Conservation (phyloP, 2,113 vertebrate species). For the Hymenochirus boettgeri region DNA sequence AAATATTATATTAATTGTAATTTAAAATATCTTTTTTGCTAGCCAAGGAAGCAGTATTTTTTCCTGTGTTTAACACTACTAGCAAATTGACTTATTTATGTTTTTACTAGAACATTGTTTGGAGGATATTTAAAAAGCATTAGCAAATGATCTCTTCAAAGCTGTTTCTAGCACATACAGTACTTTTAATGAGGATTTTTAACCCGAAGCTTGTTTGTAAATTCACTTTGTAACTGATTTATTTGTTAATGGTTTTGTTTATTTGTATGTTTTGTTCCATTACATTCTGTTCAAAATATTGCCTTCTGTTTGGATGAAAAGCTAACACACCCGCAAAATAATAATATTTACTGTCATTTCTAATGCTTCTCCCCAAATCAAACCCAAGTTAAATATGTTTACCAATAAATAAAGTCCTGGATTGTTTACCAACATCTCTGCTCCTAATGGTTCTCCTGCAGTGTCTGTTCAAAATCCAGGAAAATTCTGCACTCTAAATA, state of each 20-base stretch:
- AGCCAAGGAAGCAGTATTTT: too few relatives aligned
- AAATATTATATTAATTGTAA: too few relatives aligned
- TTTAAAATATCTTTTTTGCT: too few relatives aligned
- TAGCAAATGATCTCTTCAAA: conserved; percentile 8
- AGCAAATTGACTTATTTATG: too few relatives aligned
- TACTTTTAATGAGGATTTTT: conserved; percentile 38
- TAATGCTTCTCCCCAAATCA: not conserved
- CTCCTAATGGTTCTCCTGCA: too few relatives aligned
- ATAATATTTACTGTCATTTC: not conserved
- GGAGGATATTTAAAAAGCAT: not conserved
- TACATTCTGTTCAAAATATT: conserved; percentile 13
- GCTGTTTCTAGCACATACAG: not conserved
- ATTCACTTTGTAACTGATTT: conserved; percentile 28
- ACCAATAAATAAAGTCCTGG: too few relatives aligned
- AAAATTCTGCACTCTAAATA: too few relatives aligned
- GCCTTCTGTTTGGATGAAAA: conserved; percentile 9
- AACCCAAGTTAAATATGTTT: not conserved
- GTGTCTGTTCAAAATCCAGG: too few relatives aligned
- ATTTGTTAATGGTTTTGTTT: conserved; percentile 36
- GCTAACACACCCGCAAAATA: not conserved
- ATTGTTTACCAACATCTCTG: too few relatives aligned
- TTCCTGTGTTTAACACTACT: too few relatives aligned
- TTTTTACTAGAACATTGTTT: not conserved
- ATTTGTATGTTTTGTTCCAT: conserved; percentile 31
- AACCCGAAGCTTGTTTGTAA: conserved; percentile 36